These are phyloP conservation scores for Scrobipalpa costella DNA, from an alignment of 2,888 invertebrate genomes.

Conservation along the genomic window DNA sequence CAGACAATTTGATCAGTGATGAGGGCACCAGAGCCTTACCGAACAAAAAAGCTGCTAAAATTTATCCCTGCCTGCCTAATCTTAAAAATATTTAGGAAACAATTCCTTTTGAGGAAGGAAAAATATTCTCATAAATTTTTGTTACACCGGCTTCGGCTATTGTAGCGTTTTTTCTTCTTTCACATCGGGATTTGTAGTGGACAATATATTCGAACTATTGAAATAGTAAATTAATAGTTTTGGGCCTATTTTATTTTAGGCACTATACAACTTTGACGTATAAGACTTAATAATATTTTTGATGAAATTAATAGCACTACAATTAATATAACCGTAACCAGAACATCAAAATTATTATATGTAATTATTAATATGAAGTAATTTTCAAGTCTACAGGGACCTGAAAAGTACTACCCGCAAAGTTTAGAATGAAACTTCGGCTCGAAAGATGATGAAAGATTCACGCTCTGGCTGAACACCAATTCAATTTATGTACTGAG, in stretches of 20 bases:
- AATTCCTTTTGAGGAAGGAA: background rate
- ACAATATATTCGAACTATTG: background rate
- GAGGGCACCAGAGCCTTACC: background rate
- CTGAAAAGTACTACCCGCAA: background rate
- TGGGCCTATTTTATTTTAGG: too few relatives aligned
- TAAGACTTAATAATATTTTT: too few relatives aligned
- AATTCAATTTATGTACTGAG: background rate
- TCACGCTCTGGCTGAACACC: background rate
- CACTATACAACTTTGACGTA: too few relatives aligned
- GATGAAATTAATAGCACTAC: too few relatives aligned
- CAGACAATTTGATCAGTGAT: background rate
- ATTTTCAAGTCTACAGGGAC: background rate
- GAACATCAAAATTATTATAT: too few relatives aligned
- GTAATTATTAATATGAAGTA: too few relatives aligned
- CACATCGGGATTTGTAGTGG: background rate
- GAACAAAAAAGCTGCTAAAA: slow-evolving; percentile 2
- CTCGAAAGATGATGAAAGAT: background rate
- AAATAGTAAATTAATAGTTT: too few relatives aligned
- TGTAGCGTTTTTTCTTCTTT: background rate
- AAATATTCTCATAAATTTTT: slow-evolving; percentile 5
- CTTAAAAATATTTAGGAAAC: background rate
- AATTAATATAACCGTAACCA: too few relatives aligned
- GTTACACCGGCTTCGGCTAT: background rate
- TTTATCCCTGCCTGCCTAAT: background rate
- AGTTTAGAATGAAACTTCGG: background rate